phyloP scores from a whole-genome alignment of 2,888 invertebrate genomes.

The Drosophila anceps region DNA sequence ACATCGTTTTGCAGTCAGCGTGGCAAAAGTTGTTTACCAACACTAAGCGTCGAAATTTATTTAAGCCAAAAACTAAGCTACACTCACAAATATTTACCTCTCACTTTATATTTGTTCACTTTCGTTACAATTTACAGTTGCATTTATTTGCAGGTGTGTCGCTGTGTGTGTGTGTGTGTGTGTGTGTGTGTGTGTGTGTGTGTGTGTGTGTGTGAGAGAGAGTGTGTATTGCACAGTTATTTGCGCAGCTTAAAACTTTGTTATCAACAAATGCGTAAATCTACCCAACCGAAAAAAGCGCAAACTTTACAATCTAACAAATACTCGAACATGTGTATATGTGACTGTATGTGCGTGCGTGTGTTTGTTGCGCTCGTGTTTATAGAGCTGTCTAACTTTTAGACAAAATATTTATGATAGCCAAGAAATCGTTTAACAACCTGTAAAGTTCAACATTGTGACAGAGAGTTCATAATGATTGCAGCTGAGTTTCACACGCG shows the following conservation, averaged over 20 bases:
- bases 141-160: constrained; percentile 19
- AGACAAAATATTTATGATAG: constrained; percentile 75
- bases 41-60: constrained; percentile 55
- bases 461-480: constrained; percentile 18
- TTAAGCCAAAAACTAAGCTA: constrained; percentile 52
- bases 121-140: constrained; percentile 33
- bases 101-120: constrained; percentile 37
- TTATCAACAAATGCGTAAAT: constrained; percentile 79
- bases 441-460: constrained; percentile 43
- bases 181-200: constrained; percentile 35
- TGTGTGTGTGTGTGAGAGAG: too few species aligned
- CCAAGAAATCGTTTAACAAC: constrained; percentile 71
- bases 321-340: constrained; percentile 32
- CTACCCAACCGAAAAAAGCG: constrained; percentile 64
- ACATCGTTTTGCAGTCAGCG: constrained; percentile 62
- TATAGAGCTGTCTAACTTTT: constrained; percentile 71
- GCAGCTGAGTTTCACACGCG: constrained; percentile 10
- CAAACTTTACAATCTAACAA: constrained; percentile 67
- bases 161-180: constrained; percentile 23
- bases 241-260: constrained; percentile 76
- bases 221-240: constrained; percentile 61
- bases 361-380: constrained; percentile 24
- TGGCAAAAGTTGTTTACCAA: constrained; percentile 49
- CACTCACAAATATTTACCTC: constrained; percentile 35
- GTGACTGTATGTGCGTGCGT: constrained; percentile 2